Evolutionary conservation across 2,113 vertebrate genomes (phyloP), one percentile per base, ranked within the genome.

Genomic region (Turnix velox): DNA sequence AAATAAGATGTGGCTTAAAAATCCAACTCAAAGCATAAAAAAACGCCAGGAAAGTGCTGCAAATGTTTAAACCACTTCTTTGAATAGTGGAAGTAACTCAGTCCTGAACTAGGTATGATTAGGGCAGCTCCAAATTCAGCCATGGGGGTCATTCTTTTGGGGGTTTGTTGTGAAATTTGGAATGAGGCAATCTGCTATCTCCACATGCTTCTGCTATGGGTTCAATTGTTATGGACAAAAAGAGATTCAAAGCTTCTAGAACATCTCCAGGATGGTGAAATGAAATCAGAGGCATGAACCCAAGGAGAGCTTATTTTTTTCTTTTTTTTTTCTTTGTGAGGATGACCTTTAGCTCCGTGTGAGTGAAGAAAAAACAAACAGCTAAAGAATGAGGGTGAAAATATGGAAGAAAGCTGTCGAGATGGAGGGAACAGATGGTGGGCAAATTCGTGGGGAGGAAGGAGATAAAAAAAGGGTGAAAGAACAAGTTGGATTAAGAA

Each of bases 1-100:
- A 91, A 90, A 68, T 81, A 78, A 49, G 58, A 95, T 88, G 93
- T 69, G 40, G n/a, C n/a, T 69, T 94, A 88, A 78, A 93, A 92
- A 92, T 87, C 74, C 42, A 88, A 57, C 69, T 79, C 58, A 69
- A 37, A 65, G 20, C 42, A 12, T 42, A 42, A 27, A 84, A 45
- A 68, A 35, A 92, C 66, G 65, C 67, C 87, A 93, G 77, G 71
- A 94, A 93, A 93, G 68, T 66, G 20, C 54, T 83, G 85, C 63
- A 85, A 88, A 77, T 72, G 55, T 57, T 84, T 49, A 83, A 96
- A 59, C 25, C 30, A 9, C 49, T 87, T 65, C 28, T 91, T 45
- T 49, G 66, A 93, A 69, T 33, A 91, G 33, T 19, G 33, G 40
- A 90, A 94, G 37, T 68, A 65, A 82, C 71, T 66, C 49, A 49